phyloP scores from a whole-genome alignment of 2,888 invertebrate genomes.

The Acrocyrtus sp. region DNA sequence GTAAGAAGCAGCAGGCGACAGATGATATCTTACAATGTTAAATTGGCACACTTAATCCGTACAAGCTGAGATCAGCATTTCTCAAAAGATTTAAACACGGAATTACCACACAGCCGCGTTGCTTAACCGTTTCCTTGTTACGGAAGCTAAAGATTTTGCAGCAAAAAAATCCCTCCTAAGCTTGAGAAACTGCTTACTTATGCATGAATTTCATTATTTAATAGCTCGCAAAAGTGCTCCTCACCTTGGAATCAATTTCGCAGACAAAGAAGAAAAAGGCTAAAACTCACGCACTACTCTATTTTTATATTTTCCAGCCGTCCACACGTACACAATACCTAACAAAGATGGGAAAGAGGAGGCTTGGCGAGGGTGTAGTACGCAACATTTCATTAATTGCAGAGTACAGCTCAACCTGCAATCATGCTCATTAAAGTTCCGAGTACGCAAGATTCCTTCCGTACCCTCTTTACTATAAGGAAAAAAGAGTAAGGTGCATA shows the following conservation, averaged over 20 bases:
- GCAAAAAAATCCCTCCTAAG: too few relatives aligned
- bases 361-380: not conserved
- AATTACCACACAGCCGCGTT: too few relatives aligned
- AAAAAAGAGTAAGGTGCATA: too few relatives aligned
- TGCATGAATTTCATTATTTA: not conserved
- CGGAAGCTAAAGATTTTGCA: slow-evolving; percentile 36
- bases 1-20: too few relatives aligned
- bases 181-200: not conserved
- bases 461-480: too few relatives aligned
- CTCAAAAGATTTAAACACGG: not conserved
- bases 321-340: not conserved
- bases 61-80: too few relatives aligned
- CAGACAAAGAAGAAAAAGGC: slow-evolving; percentile 26
- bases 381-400: not conserved
- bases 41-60: too few relatives aligned
- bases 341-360: not conserved
- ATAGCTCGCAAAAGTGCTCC: not conserved
- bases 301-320: not conserved
- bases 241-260: slow-evolving; percentile 51
- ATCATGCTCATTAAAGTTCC: too few relatives aligned
- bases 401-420: too few relatives aligned
- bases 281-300: slow-evolving; percentile 25
- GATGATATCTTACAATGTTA: too few relatives aligned
- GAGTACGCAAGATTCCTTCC: too few relatives aligned
- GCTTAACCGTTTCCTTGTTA: slow-evolving; percentile 45